These are phyloP conservation scores for Dicrurus megarhynchus DNA, from an alignment of 2,113 vertebrate genomes.

Conservation along the genomic window DNA sequence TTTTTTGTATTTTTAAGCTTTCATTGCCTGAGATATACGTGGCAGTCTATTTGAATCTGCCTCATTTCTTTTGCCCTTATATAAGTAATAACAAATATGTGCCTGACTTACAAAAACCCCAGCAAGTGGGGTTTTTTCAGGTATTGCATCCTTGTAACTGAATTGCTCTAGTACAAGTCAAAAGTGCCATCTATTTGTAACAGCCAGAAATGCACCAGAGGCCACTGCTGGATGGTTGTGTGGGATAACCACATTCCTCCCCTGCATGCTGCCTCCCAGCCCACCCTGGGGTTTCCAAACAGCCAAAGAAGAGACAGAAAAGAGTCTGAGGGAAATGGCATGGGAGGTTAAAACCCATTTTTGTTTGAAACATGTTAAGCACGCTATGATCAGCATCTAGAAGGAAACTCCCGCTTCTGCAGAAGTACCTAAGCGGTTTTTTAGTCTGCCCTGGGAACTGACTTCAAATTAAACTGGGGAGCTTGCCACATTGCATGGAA, in stretches of 20 bases:
- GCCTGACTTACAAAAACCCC: slow-evolving; percentile 31
- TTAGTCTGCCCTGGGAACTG: neutral
- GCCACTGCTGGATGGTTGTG: neutral
- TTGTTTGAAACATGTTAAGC: rapidly evolving
- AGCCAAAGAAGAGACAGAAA: neutral
- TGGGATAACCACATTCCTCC: neutral
- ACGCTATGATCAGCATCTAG: rapidly evolving
- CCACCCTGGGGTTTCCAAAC: neutral
- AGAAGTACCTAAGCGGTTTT: neutral
- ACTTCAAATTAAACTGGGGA: neutral
- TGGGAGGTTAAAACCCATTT: neutral
- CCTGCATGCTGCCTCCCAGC: neutral
- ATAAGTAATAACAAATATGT: slow-evolving; percentile 29
- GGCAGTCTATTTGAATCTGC: slow-evolving; percentile 25
- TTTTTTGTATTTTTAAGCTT: slow-evolving; percentile 42
- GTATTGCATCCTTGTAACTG: neutral
- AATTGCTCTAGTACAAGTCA: slow-evolving; percentile 65
- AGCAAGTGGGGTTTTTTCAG: neutral
- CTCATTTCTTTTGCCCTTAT: slow-evolving; percentile 62
- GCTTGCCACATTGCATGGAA: neutral
- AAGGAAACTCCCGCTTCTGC: neutral
- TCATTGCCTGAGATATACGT: slow-evolving; percentile 3
- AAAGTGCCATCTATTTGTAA: slow-evolving; percentile 83
- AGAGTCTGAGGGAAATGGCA: neutral
- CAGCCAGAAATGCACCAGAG: slow-evolving; percentile 70